Evolutionary conservation across 1,140 invertebrate species (phyloP), one percentile per base, ranked within the genome.

Genomic region (silkworm (Bombyx mori)): DNA sequence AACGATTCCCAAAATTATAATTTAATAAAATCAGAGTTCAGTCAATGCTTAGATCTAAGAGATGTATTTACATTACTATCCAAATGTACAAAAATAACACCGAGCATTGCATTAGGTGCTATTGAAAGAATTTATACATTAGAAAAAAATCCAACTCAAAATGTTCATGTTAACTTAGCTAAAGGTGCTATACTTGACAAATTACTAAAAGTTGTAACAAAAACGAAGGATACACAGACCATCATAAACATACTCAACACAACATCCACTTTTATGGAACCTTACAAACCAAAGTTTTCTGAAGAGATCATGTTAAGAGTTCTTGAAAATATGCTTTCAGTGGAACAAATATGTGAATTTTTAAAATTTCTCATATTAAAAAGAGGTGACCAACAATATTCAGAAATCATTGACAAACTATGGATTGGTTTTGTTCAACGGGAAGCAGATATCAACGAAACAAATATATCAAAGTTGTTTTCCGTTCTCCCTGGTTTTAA

Each of bases 381-480:
- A 61, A 89, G 79, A 58, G 71, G 72, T 56, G 76, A 89, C 64
- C 44, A 75, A 5, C 87, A 86, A 54, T 90, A 89, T 76, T 70
- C 73, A 52, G 81, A 89, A 43, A 79, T 82, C 9, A 83, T 92
- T 52, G 92, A 94, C 61, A 90, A 90, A 70, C 68, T 94, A n/a
- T 94, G 93, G 93, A 77, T 91, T 62, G 92, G 92, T 42, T 89
- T 94, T 55, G 79, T 89, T 44, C 89, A 89, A 7, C 89, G 87
- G 59, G 88, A 91, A 58, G 71, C 86, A 18, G 88, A 92, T 10
- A 92, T 94, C 12, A 82, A 90, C 73, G 87, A 88, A 58, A 72
- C 78, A 8, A 91, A 92, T 77, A 83, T 94, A 54, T 74, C 90
- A 4, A 63, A 88, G 42, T 74, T 93, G 35, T 92, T 92, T 66